Base-by-base conservation (phyloP, 2,113 vertebrate species). In the Scophthalmus maximus region DNA sequence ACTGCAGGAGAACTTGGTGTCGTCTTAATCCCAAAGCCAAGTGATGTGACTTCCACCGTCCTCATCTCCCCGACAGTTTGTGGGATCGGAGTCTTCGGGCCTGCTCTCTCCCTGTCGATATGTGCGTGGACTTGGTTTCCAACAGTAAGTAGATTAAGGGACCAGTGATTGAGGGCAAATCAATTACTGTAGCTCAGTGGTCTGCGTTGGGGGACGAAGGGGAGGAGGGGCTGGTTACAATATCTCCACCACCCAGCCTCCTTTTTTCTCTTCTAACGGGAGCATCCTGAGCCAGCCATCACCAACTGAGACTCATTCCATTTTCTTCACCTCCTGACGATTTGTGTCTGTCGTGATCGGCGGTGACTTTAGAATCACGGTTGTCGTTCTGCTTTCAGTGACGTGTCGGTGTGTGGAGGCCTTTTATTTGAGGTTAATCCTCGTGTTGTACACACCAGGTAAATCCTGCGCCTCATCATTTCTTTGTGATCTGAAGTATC, bases 121-220 rank as follows among this genome's bases (percentile, higher is more conserved):
- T 76, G 73, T 79, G 73, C 10, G 7, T 73, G 26, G 82, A 80
- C 79, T 87, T 68, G 78, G 59, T 85, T 89, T n/a, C 71, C 73
- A 84, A 79, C 77, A 81, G 80, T 89, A 85, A 91, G 84, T 85
- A 85, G 86, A 88, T 89, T 87, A 87, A 80, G 73, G 57, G 26
- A 73, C 64, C 83, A 49, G 47, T 87, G 85, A 90, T 81, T 87
- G 81, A 87, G 62, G 85, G 83, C 81, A 89, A 90, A 90, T 90
- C 87, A 87, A 89, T 88, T 79, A 86, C 78, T 72, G 77, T 76
- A 61, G 78, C 80, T 74, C 80, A 73, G 61, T 78, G 76, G 10
- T 82, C 80, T 87, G 62, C 78, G 74, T 84, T 68, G 67, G 23
- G 65, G 44, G 34, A 26, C 2, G 47, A 60, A 20, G 60, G 34